Percentiles rank a stretch among this genome's conserved stretches.
These are phyloP conservation scores for Macrobrachium rosenbergii DNA, from an alignment of 1,140 invertebrate species.

Conservation along the genomic window DNA sequence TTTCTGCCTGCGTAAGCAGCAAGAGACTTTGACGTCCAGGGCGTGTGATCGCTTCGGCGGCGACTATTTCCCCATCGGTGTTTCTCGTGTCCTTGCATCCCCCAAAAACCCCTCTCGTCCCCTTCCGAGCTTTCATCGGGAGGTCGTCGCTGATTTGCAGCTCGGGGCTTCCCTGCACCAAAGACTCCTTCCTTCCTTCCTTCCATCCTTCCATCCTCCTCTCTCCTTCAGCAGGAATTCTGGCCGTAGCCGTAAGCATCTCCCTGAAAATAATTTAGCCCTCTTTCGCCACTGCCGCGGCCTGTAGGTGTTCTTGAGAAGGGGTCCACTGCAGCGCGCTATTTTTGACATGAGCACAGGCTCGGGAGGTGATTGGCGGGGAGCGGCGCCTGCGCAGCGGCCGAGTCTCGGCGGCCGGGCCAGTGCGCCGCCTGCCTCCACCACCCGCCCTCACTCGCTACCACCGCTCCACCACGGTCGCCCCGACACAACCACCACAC, in stretches of 20 bases:
- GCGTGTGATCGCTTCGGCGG: no score
- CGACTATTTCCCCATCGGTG: no score
- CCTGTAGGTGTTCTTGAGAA: conserved; percentile 43
- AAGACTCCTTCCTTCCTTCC: conserved; percentile 6
- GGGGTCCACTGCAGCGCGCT: conserved; percentile 42
- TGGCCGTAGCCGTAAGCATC: conserved; percentile 53
- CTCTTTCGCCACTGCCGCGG: conserved; percentile 38
- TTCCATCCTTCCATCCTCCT: background rate
- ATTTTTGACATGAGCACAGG: conserved; percentile 52
- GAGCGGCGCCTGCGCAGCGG: conserved; percentile 13
- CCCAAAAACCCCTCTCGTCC: no score
- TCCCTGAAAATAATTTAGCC: conserved; percentile 60
- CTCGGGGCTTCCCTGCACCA: conserved; percentile 5
- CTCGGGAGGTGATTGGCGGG: conserved; percentile 36
- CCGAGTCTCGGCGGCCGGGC: background rate
- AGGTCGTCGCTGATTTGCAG: background rate
- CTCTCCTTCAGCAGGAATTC: conserved; percentile 4
- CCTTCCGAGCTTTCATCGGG: no score
- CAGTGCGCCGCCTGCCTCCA: conserved; percentile 22
- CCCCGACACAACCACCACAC: conserved; percentile 58
- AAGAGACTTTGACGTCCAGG: no score
- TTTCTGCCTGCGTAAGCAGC: no score
- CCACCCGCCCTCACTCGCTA: conserved; percentile 56
- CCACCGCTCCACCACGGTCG: conserved; percentile 55
- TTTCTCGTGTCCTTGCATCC: no score